A percentile compares a stretch with the other conserved stretches of the same genome.
Evolutionary conservation across 2,888 invertebrate genomes (phyloP).

Genomic region (Andrena trimmerana): DNA sequence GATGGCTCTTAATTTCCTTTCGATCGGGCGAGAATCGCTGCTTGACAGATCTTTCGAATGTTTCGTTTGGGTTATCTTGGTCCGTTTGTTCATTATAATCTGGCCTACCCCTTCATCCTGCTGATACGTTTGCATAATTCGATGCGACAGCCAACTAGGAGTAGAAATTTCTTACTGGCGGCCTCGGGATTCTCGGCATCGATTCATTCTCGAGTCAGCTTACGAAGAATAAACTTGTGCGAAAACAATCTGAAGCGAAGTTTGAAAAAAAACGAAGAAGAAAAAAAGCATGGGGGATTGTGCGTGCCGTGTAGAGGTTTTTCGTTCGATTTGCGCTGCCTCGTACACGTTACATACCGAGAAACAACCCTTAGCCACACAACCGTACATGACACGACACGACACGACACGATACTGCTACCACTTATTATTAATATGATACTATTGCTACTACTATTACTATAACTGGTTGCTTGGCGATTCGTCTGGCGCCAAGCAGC

Average conservation of each 20-base stretch:
- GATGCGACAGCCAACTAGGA: background rate
- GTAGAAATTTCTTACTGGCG: background rate
- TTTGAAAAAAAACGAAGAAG: too few relatives aligned
- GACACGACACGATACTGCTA: slow-evolving; percentile 69
- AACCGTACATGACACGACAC: slow-evolving; percentile 30
- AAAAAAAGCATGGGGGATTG: background rate
- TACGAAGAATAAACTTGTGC: too few relatives aligned
- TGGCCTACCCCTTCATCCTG: background rate
- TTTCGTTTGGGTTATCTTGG: background rate
- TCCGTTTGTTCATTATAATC: background rate
- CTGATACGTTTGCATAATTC: background rate
- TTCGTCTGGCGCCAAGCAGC: slow-evolving; percentile 75
- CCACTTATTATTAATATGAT: slow-evolving; percentile 73
- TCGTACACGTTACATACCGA: slow-evolving; percentile 30
- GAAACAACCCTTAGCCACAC: slow-evolving; percentile 29
- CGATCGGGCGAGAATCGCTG: background rate
- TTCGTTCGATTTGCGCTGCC: slow-evolving; percentile 38
- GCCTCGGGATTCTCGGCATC: background rate
- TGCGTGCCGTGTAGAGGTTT: slow-evolving; percentile 43
- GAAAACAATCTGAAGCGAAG: background rate
- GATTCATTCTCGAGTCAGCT: background rate
- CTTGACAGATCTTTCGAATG: background rate
- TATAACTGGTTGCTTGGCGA: slow-evolving; percentile 78
- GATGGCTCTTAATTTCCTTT: background rate
- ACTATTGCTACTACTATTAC: slow-evolving; percentile 75